These are phyloP conservation scores for Eugnorisma glareosa DNA, from an alignment of 2,888 invertebrate species.

Conservation along the genomic window DNA sequence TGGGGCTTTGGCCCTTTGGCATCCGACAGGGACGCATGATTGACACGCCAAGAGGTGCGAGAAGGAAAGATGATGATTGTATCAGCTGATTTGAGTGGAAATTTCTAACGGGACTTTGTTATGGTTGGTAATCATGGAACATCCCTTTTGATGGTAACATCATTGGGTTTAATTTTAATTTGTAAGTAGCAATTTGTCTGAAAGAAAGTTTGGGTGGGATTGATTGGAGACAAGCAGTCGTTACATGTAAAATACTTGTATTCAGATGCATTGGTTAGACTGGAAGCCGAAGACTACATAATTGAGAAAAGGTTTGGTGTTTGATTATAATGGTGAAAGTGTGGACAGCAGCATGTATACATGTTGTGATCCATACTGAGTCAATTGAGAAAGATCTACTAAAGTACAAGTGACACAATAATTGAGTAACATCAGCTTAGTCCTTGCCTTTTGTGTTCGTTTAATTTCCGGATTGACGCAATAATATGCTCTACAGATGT, in stretches of 20 bases:
- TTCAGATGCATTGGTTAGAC: neutral
- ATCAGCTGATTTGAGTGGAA: constrained; percentile 66
- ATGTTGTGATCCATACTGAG: neutral
- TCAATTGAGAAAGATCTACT: neutral
- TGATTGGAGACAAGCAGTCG: neutral
- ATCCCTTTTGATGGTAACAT: constrained; percentile 13
- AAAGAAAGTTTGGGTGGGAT: neutral
- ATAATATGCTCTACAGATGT: constrained; percentile 23
- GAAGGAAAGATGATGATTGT: constrained; percentile 58
- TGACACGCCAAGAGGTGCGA: constrained; percentile 53
- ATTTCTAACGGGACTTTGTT: constrained; percentile 40
- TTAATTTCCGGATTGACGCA: constrained; percentile 21
- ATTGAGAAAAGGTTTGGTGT: neutral
- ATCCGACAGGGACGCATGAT: constrained; percentile 64
- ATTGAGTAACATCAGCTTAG: constrained; percentile 3
- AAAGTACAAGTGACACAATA: neutral
- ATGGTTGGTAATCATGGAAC: constrained; percentile 37
- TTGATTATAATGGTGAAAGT: neutral
- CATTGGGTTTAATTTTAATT: neutral
- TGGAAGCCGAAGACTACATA: neutral
- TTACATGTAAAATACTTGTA: neutral
- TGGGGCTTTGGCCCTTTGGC: constrained; percentile 75
- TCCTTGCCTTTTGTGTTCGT: constrained; percentile 21
- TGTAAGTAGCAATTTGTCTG: neutral
- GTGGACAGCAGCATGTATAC: neutral